Evolutionary conservation across 2,888 invertebrate genomes (phyloP).

Genomic region (Meliscaeva auricollis): DNA sequence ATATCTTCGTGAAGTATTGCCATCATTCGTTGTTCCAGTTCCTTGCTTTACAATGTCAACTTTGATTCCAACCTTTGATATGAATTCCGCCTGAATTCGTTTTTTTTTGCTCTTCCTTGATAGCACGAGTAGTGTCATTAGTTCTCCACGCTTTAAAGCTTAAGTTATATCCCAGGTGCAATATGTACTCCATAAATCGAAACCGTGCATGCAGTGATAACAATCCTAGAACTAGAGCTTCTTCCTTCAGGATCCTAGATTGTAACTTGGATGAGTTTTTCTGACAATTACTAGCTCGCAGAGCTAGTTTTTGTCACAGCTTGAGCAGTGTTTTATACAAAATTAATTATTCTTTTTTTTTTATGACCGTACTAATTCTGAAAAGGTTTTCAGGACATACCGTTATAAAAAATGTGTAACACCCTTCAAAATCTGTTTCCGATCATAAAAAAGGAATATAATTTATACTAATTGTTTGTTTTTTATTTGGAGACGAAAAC

Average conservation of each 20-base stretch:
- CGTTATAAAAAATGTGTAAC: too few relatives aligned
- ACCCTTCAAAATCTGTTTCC: too few relatives aligned
- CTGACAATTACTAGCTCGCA: too few relatives aligned
- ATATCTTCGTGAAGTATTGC: too few relatives aligned
- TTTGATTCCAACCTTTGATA: not conserved
- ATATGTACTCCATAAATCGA: not conserved
- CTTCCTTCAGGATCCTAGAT: not conserved
- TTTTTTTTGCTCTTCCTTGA: not conserved
- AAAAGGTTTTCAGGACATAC: too few relatives aligned
- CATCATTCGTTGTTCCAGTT: conserved; percentile 18
- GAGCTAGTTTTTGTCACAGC: too few relatives aligned
- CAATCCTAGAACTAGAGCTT: not conserved
- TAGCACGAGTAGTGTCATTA: not conserved
- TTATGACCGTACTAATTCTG: too few relatives aligned
- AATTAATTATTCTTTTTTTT: too few relatives aligned
- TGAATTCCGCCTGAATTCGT: not conserved
- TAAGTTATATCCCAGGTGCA: not conserved
- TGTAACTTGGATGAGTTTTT: not conserved
- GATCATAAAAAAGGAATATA: too few relatives aligned
- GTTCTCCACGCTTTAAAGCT: not conserved
- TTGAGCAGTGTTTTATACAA: too few relatives aligned
- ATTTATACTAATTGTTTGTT: too few relatives aligned
- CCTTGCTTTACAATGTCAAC: not conserved
- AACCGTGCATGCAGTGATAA: not conserved
- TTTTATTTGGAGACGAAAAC: too few relatives aligned